These are phyloP conservation scores for Urophycis tenuis DNA, from an alignment of 2,797 vertebrate genomes.

Conservation along the genomic window DNA sequence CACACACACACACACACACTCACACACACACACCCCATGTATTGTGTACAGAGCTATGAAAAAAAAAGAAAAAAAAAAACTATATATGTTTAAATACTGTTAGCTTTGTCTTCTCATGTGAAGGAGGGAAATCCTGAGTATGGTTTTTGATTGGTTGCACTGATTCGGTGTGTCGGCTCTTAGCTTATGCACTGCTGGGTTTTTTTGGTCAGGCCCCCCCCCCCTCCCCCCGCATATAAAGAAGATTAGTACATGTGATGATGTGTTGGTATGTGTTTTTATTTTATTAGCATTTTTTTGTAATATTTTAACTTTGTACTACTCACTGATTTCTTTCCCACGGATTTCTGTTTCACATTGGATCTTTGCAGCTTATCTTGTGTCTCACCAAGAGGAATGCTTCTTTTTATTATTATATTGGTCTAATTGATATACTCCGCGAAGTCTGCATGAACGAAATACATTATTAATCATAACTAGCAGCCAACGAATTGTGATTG, in stretches of 20 bases:
- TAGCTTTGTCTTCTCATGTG: neutral
- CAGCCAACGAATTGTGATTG: neutral
- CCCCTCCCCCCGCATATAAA: too few relatives aligned
- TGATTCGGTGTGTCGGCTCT: neutral
- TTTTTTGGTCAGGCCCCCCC: too few relatives aligned
- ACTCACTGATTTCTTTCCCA: neutral
- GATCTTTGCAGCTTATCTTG: neutral
- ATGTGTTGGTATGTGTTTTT: neutral
- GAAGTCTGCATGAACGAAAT: neutral
- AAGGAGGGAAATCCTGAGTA: neutral
- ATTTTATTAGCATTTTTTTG: neutral
- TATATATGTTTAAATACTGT: neutral
- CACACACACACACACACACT: too few relatives aligned
- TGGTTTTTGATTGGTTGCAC: neutral
- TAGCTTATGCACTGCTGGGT: neutral
- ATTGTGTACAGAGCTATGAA: neutral
- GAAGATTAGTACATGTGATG: neutral
- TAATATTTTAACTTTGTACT: neutral
- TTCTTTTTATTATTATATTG: neutral
- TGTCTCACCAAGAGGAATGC: neutral
- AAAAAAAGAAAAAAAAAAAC: neutral
- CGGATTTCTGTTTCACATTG: neutral
- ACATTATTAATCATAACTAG: slow-evolving; percentile 1
- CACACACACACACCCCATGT: neutral
- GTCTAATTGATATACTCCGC: neutral